Evolutionary conservation across 2,888 invertebrate species (phyloP), one percentile per base, ranked within the genome.

Genomic region (Tuberolachnus salignus): DNA sequence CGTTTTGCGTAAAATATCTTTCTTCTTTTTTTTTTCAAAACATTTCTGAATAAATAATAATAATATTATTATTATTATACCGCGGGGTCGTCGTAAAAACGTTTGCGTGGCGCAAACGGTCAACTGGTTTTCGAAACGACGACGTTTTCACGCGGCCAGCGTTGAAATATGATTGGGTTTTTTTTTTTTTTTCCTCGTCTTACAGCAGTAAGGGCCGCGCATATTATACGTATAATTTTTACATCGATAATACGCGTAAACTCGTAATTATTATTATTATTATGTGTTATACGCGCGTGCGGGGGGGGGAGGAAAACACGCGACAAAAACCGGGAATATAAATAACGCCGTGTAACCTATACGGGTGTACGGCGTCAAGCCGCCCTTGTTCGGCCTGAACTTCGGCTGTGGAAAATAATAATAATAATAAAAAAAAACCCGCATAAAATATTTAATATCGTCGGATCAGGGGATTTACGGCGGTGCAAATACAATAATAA

Each of bases 1-100:
- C 59, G 71, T 72, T 72, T 59, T 2, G 13, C 23, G 49, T 26
- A 9, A 16, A 19, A 44, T 63, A 42, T 19, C n/a, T n/a, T n/a
- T n/a, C n/a, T n/a, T n/a, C n/a, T n/a, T n/a, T n/a, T n/a, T n/a
- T n/a, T n/a, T n/a, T n/a, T n/a, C 1, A 55, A 11, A 44, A 19
- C 19, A 14, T 64, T 44, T 44, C 10, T 21, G 14, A n/a, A 21
- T 26, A n/a, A n/a, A n/a, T n/a, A n/a, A n/a, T n/a, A n/a, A n/a
- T n/a, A n/a, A n/a, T n/a, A n/a, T n/a, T n/a, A n/a, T n/a, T n/a
- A 67, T 3, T n/a, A 46, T 59, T 23, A 34, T 6, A n/a, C 34
- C 6, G 34, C 14, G 21, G 23, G 10, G 21, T 23, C 2, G 3
- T 44, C 26, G 26, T 46, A 46, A 59, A 70, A 23, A 49, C 3